phyloP scores from a whole-genome alignment of 2,113 vertebrate species.

The Cricetomys ansorgei region DNA sequence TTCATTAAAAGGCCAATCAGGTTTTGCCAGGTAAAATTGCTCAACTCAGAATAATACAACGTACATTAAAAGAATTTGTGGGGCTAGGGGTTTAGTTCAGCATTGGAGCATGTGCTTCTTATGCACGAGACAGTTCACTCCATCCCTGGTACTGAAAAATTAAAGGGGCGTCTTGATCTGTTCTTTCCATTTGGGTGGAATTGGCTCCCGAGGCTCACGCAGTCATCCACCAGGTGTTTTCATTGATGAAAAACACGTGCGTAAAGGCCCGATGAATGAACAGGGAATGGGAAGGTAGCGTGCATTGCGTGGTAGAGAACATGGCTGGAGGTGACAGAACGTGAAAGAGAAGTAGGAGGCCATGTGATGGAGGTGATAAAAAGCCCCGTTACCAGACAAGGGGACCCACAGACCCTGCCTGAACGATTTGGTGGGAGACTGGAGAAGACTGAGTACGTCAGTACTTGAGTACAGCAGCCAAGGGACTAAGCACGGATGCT shows the following conservation, averaged over 20 bases:
- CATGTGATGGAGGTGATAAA: background rate
- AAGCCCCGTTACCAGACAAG: background rate
- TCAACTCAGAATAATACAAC: background rate
- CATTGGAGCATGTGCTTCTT: background rate
- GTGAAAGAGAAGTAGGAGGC: background rate
- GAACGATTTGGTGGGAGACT: background rate
- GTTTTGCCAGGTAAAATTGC: constrained; percentile 17
- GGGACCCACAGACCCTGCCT: background rate
- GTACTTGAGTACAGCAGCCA: background rate
- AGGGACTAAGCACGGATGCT: background rate
- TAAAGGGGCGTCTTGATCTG: constrained; percentile 37
- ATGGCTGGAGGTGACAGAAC: background rate
- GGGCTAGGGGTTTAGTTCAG: background rate
- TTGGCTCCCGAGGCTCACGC: background rate
- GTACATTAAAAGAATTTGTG: constrained; percentile 14
- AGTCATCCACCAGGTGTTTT: background rate
- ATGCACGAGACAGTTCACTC: background rate
- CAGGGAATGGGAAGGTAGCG: background rate
- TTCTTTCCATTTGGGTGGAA: constrained; percentile 25
- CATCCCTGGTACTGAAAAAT: background rate
- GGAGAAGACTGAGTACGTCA: background rate
- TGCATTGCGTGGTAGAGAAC: background rate
- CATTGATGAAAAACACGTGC: background rate
- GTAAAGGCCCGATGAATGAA: background rate
- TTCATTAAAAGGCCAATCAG: constrained; percentile 57